A percentile compares a stretch with the other conserved stretches of the same genome.
Evolutionary conservation across 2,113 vertebrate genomes (phyloP).

Genomic region (Epinephelus lanceolatus): DNA sequence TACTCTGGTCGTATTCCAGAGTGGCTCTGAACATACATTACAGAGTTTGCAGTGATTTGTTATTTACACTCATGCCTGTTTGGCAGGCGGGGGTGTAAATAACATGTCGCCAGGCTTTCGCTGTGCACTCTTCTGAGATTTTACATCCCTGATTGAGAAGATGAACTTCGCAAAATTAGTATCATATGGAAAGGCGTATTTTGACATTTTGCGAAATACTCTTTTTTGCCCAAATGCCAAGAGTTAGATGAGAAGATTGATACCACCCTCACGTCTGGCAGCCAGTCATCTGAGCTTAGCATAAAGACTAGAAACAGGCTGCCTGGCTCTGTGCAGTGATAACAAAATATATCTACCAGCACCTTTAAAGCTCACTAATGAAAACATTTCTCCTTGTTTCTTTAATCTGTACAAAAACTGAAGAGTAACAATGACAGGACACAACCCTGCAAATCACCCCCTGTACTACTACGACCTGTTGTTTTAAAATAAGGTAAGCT

Average conservation of each 20-base stretch:
- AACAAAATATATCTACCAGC: not conserved
- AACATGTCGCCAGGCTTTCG: not conserved
- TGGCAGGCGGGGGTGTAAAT: slow-evolving; percentile 33
- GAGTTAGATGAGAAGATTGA: not conserved
- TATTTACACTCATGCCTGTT: slow-evolving; percentile 26
- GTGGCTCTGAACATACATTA: slow-evolving; percentile 35
- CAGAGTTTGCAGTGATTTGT: slow-evolving; percentile 40
- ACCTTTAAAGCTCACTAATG: not conserved
- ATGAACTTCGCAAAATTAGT: not conserved
- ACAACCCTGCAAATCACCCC: too few relatives aligned
- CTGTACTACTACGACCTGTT: not conserved
- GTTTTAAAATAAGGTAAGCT: not conserved
- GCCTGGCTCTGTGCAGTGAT: not conserved
- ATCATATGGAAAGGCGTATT: not conserved
- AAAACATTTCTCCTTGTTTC: too few relatives aligned
- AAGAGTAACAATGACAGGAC: not conserved
- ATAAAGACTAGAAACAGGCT: not conserved
- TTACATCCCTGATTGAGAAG: slow-evolving; percentile 7
- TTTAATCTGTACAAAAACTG: not conserved
- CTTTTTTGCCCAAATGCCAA: not conserved
- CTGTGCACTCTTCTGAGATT: not conserved
- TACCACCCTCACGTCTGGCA: not conserved
- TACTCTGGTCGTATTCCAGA: slow-evolving; percentile 54
- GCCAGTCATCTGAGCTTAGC: slow-evolving; percentile 1
- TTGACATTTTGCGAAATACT: not conserved